phyloP scores from a whole-genome alignment of 2,113 vertebrate genomes.

The Pollimyrus isidori region DNA sequence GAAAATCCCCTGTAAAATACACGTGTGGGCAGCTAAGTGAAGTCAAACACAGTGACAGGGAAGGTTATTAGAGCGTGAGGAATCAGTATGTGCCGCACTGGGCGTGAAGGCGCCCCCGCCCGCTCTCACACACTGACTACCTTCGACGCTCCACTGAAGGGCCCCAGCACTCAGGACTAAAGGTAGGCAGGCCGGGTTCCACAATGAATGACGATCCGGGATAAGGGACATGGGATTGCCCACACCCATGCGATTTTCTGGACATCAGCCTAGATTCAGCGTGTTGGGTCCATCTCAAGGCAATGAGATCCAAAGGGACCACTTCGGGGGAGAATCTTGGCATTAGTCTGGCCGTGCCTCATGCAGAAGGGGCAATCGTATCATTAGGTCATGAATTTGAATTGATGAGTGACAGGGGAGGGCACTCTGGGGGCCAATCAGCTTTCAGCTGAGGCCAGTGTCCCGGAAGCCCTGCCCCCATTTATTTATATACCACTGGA shows the following conservation, averaged over 20 bases:
- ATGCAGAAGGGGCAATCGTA: neutral
- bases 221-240: neutral
- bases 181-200: neutral
- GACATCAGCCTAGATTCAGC: neutral
- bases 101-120: neutral
- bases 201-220: neutral
- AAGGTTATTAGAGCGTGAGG: constrained; percentile 19
- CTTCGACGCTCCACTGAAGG: neutral
- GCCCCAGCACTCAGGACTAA: neutral
- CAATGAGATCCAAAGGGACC: neutral
- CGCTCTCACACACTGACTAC: neutral
- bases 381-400: neutral
- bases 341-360: neutral
- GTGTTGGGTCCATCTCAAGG: neutral
- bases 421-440: neutral
- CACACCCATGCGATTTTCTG: neutral
- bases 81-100: neutral
- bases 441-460: neutral
- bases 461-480: neutral
- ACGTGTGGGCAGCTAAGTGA: neutral
- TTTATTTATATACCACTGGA: neutral
- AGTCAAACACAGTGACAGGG: constrained; percentile 8
- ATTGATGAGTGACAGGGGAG: neutral
- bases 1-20: constrained; percentile 12
- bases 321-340: neutral